Evolutionary conservation across 2,113 vertebrate species (phyloP), one percentile per base, ranked within the genome.

Genomic region (Hypomesus transpacificus): DNA sequence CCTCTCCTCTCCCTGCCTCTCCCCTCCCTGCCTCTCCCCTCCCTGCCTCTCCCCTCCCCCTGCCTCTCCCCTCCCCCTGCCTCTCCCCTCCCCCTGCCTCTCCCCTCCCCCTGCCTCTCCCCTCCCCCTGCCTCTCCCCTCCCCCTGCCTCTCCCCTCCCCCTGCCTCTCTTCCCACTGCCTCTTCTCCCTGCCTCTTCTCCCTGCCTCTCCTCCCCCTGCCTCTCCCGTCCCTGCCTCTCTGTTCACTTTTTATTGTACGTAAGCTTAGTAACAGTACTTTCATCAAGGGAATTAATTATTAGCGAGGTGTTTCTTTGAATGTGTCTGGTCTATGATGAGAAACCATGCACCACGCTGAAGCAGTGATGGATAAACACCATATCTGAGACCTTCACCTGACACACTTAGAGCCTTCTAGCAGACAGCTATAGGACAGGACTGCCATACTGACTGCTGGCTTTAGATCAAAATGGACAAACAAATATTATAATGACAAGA

Each of bases 341-440:
- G 14, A 17, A 75, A 53, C 16, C 46, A 31, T 75, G 66, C 34
- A 50, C 24, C 14, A 46, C 51, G 24, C 66, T 68, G 66, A 68
- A 53, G 51, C 20, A 14, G 52, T 53, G 52, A 66, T 20, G 18
- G 21, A 14, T 26, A 46, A 46, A 9, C 39, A 52, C 22, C 39
- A 66, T 53, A 66, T 66, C 50, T 53, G 50, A 66, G 65, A 66
- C 65, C 14, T 31, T 18, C 61, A 64, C 61, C 7, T 46, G 39
- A 5, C 39, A 8, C 9, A 2, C 9, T 46, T 1, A 46, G 5
- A 13, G 39, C 31, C 7, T 34, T 6, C 31, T 7, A 34, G 31
- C 4, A 34, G 31, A 34, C 31, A 34, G 31, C 31, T 34, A 4
- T 7, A 34, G 31, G 6, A 4, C 31, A 34, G 31, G 6, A 4